Conservation (phyloP, 1,140 invertebrate species). For the Diachasmimorpha longicaudata region DNA sequence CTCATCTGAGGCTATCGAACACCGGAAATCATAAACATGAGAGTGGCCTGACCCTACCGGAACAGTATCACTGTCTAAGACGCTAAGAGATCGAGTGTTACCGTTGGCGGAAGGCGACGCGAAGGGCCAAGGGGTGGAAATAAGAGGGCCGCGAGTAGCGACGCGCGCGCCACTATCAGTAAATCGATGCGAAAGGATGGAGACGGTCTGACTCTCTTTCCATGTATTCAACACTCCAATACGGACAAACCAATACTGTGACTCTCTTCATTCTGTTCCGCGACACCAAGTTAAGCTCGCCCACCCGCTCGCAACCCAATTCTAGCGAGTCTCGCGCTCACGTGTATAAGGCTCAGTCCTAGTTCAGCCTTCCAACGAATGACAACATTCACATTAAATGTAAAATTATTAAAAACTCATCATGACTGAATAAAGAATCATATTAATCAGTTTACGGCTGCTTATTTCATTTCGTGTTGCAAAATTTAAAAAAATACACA, state of each 20-base stretch:
- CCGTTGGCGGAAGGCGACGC: not conserved
- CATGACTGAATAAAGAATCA: not conserved
- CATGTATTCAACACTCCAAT: not conserved
- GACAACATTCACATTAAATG: not conserved
- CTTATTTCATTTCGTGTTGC: not conserved
- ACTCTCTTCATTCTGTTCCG: not conserved
- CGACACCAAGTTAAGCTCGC: constrained; percentile 47
- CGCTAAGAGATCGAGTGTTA: not conserved
- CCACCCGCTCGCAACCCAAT: constrained; percentile 12
- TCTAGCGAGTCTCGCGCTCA: constrained; percentile 2
- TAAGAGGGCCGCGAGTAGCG: constrained; percentile 16
- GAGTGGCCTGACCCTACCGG: not conserved
- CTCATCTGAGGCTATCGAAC: no score
- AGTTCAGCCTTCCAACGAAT: not conserved
- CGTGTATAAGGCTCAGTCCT: constrained; percentile 17
- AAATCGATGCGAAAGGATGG: constrained; percentile 40
- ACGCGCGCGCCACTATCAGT: constrained; percentile 39
- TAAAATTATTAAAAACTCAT: not conserved
- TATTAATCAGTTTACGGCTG: not conserved
- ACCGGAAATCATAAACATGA: not conserved
- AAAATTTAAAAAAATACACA: not conserved
- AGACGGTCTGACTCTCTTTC: constrained; percentile 5
- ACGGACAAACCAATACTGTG: not conserved
- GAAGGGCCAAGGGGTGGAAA: not conserved
- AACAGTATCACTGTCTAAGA: not conserved